Base-by-base conservation (phyloP, 2,888 invertebrate species). In the Drosophila neutralis region DNA sequence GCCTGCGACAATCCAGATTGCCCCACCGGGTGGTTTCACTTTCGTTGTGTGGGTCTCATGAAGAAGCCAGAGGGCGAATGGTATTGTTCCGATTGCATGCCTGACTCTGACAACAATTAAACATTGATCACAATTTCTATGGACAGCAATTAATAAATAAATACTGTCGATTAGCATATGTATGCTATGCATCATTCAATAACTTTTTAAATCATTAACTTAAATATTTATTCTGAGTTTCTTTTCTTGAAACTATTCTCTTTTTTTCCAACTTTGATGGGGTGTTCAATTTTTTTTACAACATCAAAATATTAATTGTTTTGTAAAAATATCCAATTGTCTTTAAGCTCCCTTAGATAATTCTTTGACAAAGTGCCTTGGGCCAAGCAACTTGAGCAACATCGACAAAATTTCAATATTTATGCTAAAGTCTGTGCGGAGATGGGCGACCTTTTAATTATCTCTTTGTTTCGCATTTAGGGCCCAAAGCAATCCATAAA, bases 21-120 rank as follows among this genome's bases (percentile, higher is more conserved):
- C 33, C 96, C 96, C 13, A 97, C 98, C 80, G 98, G 98, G 93
- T 98, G 98, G 98, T 98, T 98, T 93, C 98, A 98, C 92, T 98
- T 98, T 92, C 96, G 97, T 40, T 98, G 98, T 92, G 97, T 98
- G 73, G 96, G 96, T 31, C 94, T 98, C 11, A 96, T 96, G 15
- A 96, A 95, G 45, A 98, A 98, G 92, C 98, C 98, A 0, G 98
- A 98, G 93, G 98, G 98, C 11, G 97, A 97, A 93, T 98, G 97
- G 97, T 98, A 96, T 93, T 98, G 98, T 93, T 98, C 98, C 13
- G 97, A 98, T 92, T 98, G 98, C 93, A 95, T 31, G 31, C 95
- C 42, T 96, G 96, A 87, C 96, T 96, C 89, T 94, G 96, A 96
- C 92, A 97, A 96, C 94, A 96, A 95, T 31, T 31, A 8, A 94